Evolutionary conservation across 1,140 invertebrate species (phyloP).

Genomic region (Solen grandis): DNA sequence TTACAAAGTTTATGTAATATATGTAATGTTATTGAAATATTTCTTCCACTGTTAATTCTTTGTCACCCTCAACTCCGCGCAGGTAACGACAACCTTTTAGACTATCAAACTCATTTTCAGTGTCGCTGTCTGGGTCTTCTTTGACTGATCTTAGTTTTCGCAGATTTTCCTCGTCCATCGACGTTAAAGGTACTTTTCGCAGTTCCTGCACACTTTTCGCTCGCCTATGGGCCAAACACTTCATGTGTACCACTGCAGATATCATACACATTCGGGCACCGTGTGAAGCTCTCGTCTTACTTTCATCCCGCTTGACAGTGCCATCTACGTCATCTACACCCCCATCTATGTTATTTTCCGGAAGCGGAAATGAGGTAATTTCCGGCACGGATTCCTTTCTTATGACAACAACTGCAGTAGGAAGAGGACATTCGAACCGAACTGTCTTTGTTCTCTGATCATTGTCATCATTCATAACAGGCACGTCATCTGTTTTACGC

Average conservation of each 20-base stretch:
- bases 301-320: not conserved
- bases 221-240: not conserved
- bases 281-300: constrained; percentile 1
- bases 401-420: not conserved
- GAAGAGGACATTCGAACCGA: not conserved
- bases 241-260: constrained; percentile 35
- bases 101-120: constrained; percentile 3
- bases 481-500: not conserved
- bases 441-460: not conserved
- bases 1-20: no score
- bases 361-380: constrained; percentile 45
- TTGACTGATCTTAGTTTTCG: not conserved
- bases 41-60: constrained; percentile 39
- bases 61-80: constrained; percentile 2
- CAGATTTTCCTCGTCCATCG: constrained; percentile 9
- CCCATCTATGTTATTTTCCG: not conserved
- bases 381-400: constrained; percentile 4
- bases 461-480: not conserved
- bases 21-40: constrained; percentile 37
- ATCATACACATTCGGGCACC: constrained; percentile 33
- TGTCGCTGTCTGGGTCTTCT: not conserved
- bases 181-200: constrained; percentile 8
- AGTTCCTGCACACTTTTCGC: constrained; percentile 27
- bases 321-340: not conserved
- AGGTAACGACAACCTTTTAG: constrained; percentile 39